Base-by-base conservation (phyloP, 2,888 invertebrate species). In the Arctia plantaginis region DNA sequence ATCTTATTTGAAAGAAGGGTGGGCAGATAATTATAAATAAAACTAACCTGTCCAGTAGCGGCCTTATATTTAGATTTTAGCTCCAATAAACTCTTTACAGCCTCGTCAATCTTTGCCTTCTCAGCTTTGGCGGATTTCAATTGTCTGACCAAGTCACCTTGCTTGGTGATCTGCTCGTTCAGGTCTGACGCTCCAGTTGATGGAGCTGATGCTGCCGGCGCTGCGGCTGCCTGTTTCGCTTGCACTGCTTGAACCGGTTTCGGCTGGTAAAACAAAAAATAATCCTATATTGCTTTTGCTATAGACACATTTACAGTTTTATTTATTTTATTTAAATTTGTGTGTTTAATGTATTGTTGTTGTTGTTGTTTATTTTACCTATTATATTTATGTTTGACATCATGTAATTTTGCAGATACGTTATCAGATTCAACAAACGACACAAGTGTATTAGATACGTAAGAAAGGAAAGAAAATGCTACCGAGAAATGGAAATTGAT, bases 41-140 rank as follows among this genome's bases (percentile, higher is more conserved):
- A 69, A 59, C 67, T 18, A 13, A 77, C 77, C 67, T 74, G 27
- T 44, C 77, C 77, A 64, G 76, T 73, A 44, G 76, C 71, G 8
- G 78, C 65, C 47, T 98, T 98, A 89, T 97, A 98, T 80, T 98
- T 96, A 3, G 96, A 93, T 92, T 99, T 99, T 0, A 98, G 91
- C 0, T 95, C 94, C 67, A 98, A 89, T 20, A 98, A 91, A 8
- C 86, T 79, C 86, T 97, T 97, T 0, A 94, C 93, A 0, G 93
- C 93, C 35, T 89, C 93, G 77, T 93, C 92, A 4, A 93, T 84
- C 75, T 90, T 90, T 0, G 89, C 87, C 91, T 98, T 98, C 0
- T 96, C 92, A 0, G 97, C 97, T 87, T 98, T 98, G 64, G 96
- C 95, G 0, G 96, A 81, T 90, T 98, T 98, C 20, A 98, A 93